A percentile compares a stretch with the other conserved stretches of the same genome.
These are phyloP conservation scores for Rhopalosiphum padi DNA, from an alignment of 1,140 invertebrate genomes.

Conservation along the genomic window DNA sequence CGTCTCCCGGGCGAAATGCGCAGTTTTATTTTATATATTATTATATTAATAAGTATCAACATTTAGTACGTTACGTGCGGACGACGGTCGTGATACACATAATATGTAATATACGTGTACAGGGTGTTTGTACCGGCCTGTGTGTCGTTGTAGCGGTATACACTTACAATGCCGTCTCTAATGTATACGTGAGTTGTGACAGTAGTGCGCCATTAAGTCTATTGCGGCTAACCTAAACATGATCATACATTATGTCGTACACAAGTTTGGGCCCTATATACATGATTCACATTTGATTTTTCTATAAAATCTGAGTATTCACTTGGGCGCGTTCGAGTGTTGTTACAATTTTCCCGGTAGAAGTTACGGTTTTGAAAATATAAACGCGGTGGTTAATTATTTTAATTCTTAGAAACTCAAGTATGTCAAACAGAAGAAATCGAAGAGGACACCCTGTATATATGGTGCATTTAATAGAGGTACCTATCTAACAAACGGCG, in stretches of 20 bases:
- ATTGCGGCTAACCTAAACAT: not conserved
- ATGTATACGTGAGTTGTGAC: not conserved
- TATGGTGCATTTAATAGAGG: not conserved
- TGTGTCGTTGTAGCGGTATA: not conserved
- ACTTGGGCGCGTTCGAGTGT: not conserved
- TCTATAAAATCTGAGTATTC: not conserved
- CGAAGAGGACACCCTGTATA: not conserved
- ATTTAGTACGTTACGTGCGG: not conserved
- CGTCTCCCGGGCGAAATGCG: not conserved
- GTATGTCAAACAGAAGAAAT: not conserved
- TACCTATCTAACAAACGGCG: not conserved
- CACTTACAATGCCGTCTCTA: not conserved
- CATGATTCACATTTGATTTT: not conserved
- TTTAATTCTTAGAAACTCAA: not conserved
- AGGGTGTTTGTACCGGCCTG: not conserved
- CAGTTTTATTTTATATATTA: not conserved
- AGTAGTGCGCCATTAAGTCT: not conserved
- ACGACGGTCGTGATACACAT: conserved; percentile 27
- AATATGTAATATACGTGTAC: conserved; percentile 9
- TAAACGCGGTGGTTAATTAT: not conserved
- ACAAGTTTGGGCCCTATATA: not conserved
- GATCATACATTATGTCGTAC: not conserved
- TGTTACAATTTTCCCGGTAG: not conserved
- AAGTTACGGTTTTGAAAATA: not conserved
- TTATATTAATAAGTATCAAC: not conserved